Evolutionary conservation across 2,113 vertebrate genomes (phyloP), one percentile per base, ranked within the genome.

Genomic region (Seriola quinqueradiata): DNA sequence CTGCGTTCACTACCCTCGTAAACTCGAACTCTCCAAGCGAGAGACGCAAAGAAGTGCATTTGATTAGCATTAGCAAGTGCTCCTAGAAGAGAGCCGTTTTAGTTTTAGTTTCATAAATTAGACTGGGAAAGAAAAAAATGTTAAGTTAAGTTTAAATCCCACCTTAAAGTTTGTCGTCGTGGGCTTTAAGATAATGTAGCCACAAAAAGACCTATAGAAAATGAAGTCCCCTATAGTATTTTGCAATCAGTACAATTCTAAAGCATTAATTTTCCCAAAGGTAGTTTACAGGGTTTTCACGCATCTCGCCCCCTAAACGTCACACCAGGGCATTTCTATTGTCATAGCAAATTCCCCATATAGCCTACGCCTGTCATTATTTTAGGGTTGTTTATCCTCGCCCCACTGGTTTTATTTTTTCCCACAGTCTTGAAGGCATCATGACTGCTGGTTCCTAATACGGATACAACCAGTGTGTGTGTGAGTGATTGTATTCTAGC

Each of bases 281-380:
- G 78, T 85, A 74, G 74, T 76, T 77, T 80, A 40, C 82, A 52
- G 52, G 52, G 61, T 83, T 85, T 83, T 36, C 46, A 81, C 72
- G 44, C 23, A 78, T 19, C 17, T 63, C 54, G 1, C 42, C 58
- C 66, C 75, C 34, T 16, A 50, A 78, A 50, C 76, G 67, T 85
- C 77, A 77, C 71, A 79, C 8, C 14, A 69, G 55, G 55, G 16
- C 54, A 28, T 25, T 55, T 61, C 48, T 3, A 57, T 17, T 72
- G 57, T 80, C 70, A 74, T 13, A 61, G 59, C 61, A 84, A 90
- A 89, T 87, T 85, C 61, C 88, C 83, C 74, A 38, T 4, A 13
- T 3, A 42, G 40, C 40, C 40, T 11, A 17, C 58, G 36, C 59
- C 54, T 50, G 23, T 17, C 44, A 28, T 55, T 38, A 38, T 59